These are phyloP conservation scores for Acanthurus leucopareius DNA, from an alignment of 2,797 vertebrate genomes.

Conservation along the genomic window DNA sequence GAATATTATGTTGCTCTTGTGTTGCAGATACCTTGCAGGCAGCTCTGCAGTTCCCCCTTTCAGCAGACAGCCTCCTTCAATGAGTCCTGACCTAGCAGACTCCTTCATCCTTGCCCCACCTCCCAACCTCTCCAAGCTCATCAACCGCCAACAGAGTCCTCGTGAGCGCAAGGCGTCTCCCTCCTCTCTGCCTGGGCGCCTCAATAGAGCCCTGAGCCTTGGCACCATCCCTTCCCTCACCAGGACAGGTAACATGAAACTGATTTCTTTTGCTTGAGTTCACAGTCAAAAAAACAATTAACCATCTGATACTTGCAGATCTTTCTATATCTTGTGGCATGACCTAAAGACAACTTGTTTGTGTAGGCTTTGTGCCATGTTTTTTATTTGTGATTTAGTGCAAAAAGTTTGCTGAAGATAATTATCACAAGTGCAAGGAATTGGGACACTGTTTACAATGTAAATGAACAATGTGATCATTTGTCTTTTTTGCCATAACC, in stretches of 20 bases:
- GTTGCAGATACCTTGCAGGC: constrained; percentile 90
- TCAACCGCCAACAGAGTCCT: constrained; percentile 86
- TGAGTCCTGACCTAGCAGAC: constrained; percentile 62
- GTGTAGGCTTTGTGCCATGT: background rate
- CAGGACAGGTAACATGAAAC: constrained; percentile 86
- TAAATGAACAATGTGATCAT: no score
- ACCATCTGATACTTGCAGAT: background rate
- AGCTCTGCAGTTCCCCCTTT: constrained; percentile 79
- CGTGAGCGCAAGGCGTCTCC: constrained; percentile 87
- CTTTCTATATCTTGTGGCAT: background rate
- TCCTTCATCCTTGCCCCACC: constrained; percentile 90
- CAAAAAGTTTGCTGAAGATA: background rate
- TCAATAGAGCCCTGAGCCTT: constrained; percentile 92
- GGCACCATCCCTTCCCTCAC: constrained; percentile 94
- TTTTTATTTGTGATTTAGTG: background rate
- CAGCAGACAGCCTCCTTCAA: constrained; percentile 66
- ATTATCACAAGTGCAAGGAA: no score
- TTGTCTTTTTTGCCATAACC: no score
- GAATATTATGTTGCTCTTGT: constrained; percentile 76
- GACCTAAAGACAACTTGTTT: background rate
- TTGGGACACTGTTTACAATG: no score
- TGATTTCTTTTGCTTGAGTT: background rate
- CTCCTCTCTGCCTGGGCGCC: constrained; percentile 92
- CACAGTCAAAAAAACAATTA: background rate
- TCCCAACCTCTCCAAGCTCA: constrained; percentile 89